Conservation (phyloP, 2,797 vertebrate species). For the Otus scops region DNA sequence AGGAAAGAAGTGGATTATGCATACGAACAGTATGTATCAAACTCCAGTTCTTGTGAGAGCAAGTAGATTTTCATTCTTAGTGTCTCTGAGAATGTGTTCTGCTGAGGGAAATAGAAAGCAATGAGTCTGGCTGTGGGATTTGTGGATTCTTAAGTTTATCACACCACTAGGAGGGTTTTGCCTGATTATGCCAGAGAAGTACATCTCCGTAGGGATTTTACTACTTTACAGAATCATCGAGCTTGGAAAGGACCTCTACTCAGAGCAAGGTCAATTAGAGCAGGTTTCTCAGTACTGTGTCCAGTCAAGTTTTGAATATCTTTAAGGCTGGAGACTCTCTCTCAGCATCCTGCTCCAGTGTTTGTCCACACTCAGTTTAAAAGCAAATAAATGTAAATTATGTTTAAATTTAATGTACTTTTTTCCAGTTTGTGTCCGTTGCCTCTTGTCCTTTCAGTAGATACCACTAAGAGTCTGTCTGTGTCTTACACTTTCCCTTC, state of each 20-base stretch:
- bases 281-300: neutral
- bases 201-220: neutral
- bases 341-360: neutral
- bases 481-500: neutral
- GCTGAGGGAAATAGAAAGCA: neutral
- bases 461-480: neutral
- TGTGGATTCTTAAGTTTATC: neutral
- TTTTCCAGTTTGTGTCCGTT: neutral
- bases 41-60: neutral
- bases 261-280: neutral
- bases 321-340: neutral
- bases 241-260: neutral
- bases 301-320: neutral
- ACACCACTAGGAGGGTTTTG: neutral
- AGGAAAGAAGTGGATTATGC: neutral
- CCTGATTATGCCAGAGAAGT: neutral
- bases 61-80: neutral
- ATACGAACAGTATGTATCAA: neutral
- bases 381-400: neutral
- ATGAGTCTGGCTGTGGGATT: neutral
- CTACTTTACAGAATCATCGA: neutral
- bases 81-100: neutral
- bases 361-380: neutral
- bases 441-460: neutral
- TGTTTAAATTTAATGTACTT: neutral